Base-by-base conservation (phyloP, 2,888 invertebrate genomes). In the Drosophila phalerata region DNA sequence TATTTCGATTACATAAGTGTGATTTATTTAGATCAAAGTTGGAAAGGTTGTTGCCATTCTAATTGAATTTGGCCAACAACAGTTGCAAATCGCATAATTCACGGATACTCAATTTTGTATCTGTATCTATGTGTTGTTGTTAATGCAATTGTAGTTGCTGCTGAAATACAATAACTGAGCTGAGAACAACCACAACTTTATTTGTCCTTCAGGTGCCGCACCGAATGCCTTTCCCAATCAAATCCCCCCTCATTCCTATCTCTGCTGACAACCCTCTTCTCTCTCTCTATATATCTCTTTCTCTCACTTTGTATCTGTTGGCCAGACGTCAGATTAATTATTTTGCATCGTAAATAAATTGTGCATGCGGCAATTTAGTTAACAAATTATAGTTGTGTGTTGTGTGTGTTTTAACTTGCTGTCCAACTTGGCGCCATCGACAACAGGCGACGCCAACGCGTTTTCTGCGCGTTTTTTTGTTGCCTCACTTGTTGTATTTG, bases 301-400 rank as follows among this genome's bases (percentile, higher is more conserved):
- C 38, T 11, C 37, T 19, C 37, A 17, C n/a, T n/a, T 30, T 22
- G 13, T 42, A n/a, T 28, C 15, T 13, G 5, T 28, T 34, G 38
- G 28, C 52, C 45, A 52, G 68, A 62, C 48, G 73, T 77, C 77
- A 73, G 78, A 73, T 79, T 77, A 79, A 79, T 79, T 73, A 81
- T 81, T 80, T 80, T 81, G 81, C 80, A 77, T 80, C 69, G 69
- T 69, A 78, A 78, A 78, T 78, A 72, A 80, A 81, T 81, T 79
- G 81, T 81, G 69, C 73, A 77, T 77, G 73, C 73, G 70, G 78
- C 79, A 79, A 79, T 79, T 79, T 79, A 68, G 79, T 72, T 71
- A 78, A 81, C 82, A 78, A 82, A 79, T 75, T 82, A 82, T 57
- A 72, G 55, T 60, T 45, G 45, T 58, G 55, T 63, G 67, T 62